A percentile compares a stretch with the other conserved stretches of the same genome.
These are phyloP conservation scores for Merluccius polli DNA, from an alignment of 2,797 vertebrate genomes.

Conservation along the genomic window DNA sequence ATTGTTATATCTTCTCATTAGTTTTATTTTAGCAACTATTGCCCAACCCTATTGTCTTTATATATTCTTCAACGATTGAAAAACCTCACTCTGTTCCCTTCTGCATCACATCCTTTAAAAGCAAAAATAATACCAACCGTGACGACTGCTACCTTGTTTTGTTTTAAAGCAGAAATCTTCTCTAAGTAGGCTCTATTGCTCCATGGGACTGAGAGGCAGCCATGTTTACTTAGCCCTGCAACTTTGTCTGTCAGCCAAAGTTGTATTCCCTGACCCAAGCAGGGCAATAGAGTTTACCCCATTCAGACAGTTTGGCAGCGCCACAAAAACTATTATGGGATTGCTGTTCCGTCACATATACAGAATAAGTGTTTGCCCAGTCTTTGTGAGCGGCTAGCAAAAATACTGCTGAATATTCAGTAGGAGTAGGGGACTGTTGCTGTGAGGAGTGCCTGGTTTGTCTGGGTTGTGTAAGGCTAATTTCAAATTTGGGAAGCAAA, in stretches of 20 bases:
- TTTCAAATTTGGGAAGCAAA: not conserved
- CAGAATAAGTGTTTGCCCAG: conserved; percentile 4
- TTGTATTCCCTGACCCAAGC: conserved; percentile 8
- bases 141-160: too few species aligned
- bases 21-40: too few species aligned
- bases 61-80: too few species aligned
- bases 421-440: conserved; percentile 2
- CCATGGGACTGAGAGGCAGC: not conserved
- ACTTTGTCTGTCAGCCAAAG: conserved; percentile 27
- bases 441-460: not conserved
- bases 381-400: conserved; percentile 8
- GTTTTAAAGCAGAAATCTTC: not conserved
- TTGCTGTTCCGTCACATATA: conserved; percentile 16
- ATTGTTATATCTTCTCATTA: too few species aligned
- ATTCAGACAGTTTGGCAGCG: conserved; percentile 33
- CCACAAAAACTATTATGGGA: conserved; percentile 18
- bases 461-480: not conserved
- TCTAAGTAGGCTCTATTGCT: not conserved
- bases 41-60: too few species aligned
- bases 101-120: too few species aligned
- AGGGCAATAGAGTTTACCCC: conserved; percentile 8
- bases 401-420: conserved; percentile 8
- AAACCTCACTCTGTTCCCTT: too few species aligned
- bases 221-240: conserved; percentile 8
- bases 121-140: too few species aligned